Base-by-base conservation (phyloP, 1,140 invertebrate genomes). In the Trachymyrmex cornetzi region DNA sequence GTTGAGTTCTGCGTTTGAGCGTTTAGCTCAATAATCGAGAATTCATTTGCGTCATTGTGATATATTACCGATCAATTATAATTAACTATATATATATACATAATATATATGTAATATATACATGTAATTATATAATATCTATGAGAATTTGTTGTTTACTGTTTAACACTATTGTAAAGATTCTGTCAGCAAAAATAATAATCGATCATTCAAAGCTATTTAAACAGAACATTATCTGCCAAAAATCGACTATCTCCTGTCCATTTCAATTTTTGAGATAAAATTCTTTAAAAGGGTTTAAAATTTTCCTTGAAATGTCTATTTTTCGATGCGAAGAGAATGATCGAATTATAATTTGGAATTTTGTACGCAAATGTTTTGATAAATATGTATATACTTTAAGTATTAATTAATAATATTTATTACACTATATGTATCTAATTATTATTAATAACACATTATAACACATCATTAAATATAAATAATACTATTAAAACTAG, bases 1-100 rank as follows among this genome's bases (percentile, higher is more conserved):
- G 64, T 50, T 50, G 77, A 79, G 59, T 19, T 53, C 27, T 53
- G 44, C 61, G 77, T 53, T 53, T 67, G 34, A 71, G 53, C 66
- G 12, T 11, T 4, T 9, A 38, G 34, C 50, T 71, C 24, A 59
- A 71, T 63, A 81, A 81, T 22, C 34, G 24, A n/a, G 2, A 19
- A 57, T 81, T 44, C 12, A 27, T 81, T 24, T 27, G 7, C 64
- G 5, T 34, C 16, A 67, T 48, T 6, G 38, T 16, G 7, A 9
- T 7, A 9, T 7, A 44, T 48, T 3, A 77, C 66, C 7, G 27
- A 50, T 64, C 27, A 9, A 77, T 50, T 48, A 61, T n/a, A 55
- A 55, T 55, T 55, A 55, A 57, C 22, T 22, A 22, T 59, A 50
- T 14, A 50, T 5, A 50, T 27, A 77, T 19, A 30, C 0, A 38